phyloP scores from a whole-genome alignment of 2,113 vertebrate genomes.

The Elephas maximus region DNA sequence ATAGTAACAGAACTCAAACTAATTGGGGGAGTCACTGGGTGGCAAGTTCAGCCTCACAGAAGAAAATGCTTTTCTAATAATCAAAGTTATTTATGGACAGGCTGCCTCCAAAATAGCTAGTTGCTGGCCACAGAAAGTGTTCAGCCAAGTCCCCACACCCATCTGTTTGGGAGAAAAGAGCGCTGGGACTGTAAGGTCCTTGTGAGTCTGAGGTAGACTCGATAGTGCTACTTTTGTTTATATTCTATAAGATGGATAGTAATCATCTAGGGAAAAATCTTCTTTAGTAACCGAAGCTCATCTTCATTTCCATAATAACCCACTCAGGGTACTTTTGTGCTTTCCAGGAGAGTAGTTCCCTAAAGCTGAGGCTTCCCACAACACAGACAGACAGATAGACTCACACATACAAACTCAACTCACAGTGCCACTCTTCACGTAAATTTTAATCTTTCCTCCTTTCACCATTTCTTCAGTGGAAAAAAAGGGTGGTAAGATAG shows the following conservation, averaged over 20 bases:
- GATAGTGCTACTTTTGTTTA: background rate
- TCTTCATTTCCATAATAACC: background rate
- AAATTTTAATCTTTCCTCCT: background rate
- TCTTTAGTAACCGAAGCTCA: background rate
- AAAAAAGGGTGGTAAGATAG: background rate
- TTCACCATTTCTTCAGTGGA: background rate
- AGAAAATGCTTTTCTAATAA: conserved; percentile 26
- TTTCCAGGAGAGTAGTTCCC: background rate
- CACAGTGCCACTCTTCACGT: background rate
- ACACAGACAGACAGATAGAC: background rate
- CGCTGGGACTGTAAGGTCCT: background rate
- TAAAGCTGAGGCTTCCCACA: background rate
- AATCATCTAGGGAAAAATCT: background rate
- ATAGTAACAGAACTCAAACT: background rate
- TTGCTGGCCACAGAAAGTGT: background rate
- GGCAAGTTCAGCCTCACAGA: background rate
- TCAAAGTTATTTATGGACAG: background rate
- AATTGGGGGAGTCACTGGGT: background rate
- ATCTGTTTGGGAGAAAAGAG: background rate
- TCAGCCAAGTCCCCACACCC: background rate
- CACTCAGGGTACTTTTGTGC: background rate
- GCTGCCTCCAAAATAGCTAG: background rate
- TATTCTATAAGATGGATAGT: background rate
- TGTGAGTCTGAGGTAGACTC: background rate
- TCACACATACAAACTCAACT: background rate